These are phyloP conservation scores for Panopea generosa DNA, from an alignment of 2,888 invertebrate genomes.

Conservation along the genomic window DNA sequence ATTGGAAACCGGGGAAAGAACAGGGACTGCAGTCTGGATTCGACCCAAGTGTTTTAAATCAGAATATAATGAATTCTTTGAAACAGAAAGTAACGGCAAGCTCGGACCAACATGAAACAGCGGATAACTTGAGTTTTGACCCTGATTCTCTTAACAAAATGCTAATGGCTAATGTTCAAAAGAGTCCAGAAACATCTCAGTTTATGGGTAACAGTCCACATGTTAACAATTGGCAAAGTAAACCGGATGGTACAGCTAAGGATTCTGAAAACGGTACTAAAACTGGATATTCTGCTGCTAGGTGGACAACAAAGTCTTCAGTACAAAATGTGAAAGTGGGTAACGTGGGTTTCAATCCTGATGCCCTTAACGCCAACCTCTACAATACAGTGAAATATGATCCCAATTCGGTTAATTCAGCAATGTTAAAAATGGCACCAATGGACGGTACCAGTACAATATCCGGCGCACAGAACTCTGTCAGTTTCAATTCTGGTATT, in stretches of 20 bases:
- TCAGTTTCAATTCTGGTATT: not conserved
- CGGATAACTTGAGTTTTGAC: slow-evolving; percentile 24
- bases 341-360: slow-evolving; percentile 39
- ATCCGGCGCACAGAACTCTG: not conserved
- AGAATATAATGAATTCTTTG: slow-evolving; percentile 30
- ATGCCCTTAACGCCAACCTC: slow-evolving; percentile 41
- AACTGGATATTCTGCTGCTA: not conserved
- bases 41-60: slow-evolving; percentile 48
- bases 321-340: not conserved
- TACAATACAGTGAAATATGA: slow-evolving; percentile 40
- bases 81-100: slow-evolving; percentile 3
- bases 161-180: no score
- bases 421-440: no score
- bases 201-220: not conserved
- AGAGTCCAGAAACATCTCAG: no score
- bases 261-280: not conserved
- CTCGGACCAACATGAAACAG: not conserved
- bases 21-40: slow-evolving; percentile 25
- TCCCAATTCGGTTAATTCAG: slow-evolving; percentile 30
- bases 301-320: not conserved
- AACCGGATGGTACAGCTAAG: not conserved
- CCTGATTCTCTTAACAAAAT: slow-evolving; percentile 40
- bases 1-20: not conserved
- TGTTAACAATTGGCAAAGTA: not conserved
- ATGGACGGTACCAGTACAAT: not conserved